Conservation (phyloP, 2,113 vertebrate genomes). For the Clarias macrocephalus region DNA sequence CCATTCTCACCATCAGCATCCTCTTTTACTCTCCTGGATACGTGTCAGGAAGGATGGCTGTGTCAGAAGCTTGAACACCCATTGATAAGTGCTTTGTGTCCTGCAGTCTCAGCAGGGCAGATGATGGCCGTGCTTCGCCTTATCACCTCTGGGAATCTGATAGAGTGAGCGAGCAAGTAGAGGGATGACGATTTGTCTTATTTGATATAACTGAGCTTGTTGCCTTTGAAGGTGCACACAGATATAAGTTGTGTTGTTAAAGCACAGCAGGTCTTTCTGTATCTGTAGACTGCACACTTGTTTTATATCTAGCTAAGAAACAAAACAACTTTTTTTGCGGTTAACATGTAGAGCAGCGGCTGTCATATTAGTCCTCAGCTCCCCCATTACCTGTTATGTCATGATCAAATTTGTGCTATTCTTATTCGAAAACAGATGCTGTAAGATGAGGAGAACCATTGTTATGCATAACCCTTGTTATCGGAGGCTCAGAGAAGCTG, state of each 20-base stretch:
- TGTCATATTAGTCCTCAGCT: too few relatives aligned
- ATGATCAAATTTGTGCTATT: not conserved
- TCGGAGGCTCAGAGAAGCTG: constrained; percentile 10
- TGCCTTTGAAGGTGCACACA: not conserved
- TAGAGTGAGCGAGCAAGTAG: constrained; percentile 5
- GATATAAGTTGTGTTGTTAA: not conserved
- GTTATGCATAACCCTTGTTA: constrained; percentile 5
- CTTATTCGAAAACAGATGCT: not conserved
- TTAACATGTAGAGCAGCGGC: not conserved
- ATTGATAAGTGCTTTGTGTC: constrained; percentile 6
- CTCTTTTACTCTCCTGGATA: not conserved
- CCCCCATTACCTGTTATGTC: not conserved
- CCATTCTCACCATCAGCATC: constrained; percentile 25
- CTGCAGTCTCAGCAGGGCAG: constrained; percentile 17
- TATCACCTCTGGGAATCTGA: constrained; percentile 22
- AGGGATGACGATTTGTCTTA: not conserved
- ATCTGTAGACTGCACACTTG: not conserved
- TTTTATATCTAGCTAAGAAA: not conserved
- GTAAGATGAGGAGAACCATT: not conserved
- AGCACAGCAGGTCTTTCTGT: not conserved
- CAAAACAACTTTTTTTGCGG: not conserved
- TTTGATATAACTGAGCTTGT: not conserved
- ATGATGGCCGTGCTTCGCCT: constrained; percentile 26
- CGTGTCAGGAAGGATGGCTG: not conserved
- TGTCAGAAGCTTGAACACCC: not conserved